Percentiles rank a stretch among this genome's conserved stretches.
phyloP scores from a whole-genome alignment of 2,888 invertebrate species.

The Leptinotarsa juncta region DNA sequence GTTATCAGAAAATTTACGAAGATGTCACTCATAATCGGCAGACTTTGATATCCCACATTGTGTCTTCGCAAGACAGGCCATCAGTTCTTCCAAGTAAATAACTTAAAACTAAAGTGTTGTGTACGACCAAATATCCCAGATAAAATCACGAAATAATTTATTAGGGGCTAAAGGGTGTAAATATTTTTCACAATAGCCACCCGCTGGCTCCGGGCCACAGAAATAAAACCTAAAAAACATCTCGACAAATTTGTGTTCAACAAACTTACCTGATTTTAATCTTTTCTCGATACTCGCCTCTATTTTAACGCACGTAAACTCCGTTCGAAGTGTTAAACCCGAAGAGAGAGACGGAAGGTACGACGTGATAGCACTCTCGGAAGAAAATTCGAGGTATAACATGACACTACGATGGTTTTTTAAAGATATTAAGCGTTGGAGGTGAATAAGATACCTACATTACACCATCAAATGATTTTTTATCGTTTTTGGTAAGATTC shows the following conservation, averaged over 20 bases:
- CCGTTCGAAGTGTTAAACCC: background rate
- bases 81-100: constrained; percentile 3
- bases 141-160: constrained; percentile 62
- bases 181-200: constrained; percentile 63
- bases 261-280: constrained; percentile 59
- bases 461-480: constrained; percentile 39
- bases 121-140: constrained; percentile 45
- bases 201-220: constrained; percentile 58
- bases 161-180: constrained; percentile 63
- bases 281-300: constrained; percentile 35
- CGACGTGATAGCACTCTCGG: constrained; percentile 1
- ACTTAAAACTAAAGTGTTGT: constrained; percentile 44
- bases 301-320: constrained; percentile 28
- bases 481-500: constrained; percentile 16
- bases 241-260: constrained; percentile 63
- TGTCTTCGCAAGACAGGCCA: background rate
- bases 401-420: constrained; percentile 60
- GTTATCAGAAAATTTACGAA: too few species aligned
- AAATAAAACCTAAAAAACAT: constrained; percentile 61
- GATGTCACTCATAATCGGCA: background rate
- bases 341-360: constrained; percentile 1
- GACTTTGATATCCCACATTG: background rate
- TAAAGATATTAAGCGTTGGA: constrained; percentile 58
- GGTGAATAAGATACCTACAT: constrained; percentile 55
- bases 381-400: constrained; percentile 56